phyloP scores from a whole-genome alignment of 1,140 invertebrate species.

The Drosophila ambigua region DNA sequence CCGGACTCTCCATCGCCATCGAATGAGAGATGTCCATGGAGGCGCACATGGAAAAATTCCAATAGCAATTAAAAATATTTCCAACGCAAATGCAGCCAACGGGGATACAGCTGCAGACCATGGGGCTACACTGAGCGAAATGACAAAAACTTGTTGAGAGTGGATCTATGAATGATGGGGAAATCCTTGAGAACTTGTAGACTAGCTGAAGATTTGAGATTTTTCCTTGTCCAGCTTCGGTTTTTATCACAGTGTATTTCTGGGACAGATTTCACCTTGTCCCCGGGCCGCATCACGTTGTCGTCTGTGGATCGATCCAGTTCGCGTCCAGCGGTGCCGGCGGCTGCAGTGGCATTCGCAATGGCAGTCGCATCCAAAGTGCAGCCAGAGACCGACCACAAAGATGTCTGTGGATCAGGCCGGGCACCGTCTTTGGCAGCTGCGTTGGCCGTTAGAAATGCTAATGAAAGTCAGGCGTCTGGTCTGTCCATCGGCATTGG shows the following conservation, averaged over 20 bases:
- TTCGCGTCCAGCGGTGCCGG: conserved; percentile 37
- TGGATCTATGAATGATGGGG: no score
- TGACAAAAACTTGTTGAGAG: background rate
- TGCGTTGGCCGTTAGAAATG: conserved; percentile 81
- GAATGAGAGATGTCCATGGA: conserved; percentile 75
- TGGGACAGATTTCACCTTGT: conserved; percentile 50
- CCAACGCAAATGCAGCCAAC: conserved; percentile 72
- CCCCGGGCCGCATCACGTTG: conserved; percentile 29
- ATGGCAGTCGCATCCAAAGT: conserved; percentile 6
- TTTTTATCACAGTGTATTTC: conserved; percentile 16
- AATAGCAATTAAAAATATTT: conserved; percentile 82
- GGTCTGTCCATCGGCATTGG: conserved; percentile 56
- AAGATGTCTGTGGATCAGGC: conserved; percentile 48
- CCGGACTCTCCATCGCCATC: conserved; percentile 22
- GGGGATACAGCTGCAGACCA: conserved; percentile 33
- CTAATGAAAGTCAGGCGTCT: conserved; percentile 74
- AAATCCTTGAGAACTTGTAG: no score
- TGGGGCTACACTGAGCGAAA: conserved; percentile 36
- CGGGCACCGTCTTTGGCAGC: conserved; percentile 64
- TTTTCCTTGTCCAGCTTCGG: background rate
- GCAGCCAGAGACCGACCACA: background rate
- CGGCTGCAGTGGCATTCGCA: conserved; percentile 11
- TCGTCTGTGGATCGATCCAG: conserved; percentile 51
- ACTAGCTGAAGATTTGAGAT: no score
- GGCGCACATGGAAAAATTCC: conserved; percentile 72